phyloP scores from a whole-genome alignment of 2,888 invertebrate genomes.

The Anthrax anthrax region DNA sequence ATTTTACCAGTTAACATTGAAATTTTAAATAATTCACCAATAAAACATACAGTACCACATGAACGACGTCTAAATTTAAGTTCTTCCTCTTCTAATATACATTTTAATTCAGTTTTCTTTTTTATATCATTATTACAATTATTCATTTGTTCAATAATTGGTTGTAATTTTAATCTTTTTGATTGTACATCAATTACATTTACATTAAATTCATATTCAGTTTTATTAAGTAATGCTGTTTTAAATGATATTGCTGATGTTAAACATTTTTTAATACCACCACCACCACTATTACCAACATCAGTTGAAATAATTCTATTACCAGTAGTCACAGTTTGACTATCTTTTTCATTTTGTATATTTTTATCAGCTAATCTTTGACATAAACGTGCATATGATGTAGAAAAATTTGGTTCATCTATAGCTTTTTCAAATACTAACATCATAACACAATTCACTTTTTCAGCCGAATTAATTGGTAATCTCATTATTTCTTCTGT shows the following conservation, averaged over 20 bases:
- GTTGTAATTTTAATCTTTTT: constrained; percentile 17
- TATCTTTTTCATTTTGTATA: constrained; percentile 12
- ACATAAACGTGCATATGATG: constrained; percentile 81
- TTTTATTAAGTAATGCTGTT: constrained; percentile 42
- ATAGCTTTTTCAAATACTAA: constrained; percentile 91
- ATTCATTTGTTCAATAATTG: constrained; percentile 27
- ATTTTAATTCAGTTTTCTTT: constrained; percentile 53
- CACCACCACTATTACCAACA: no score
- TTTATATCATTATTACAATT: constrained; percentile 26
- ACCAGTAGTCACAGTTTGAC: no score
- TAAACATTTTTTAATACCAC: background rate
- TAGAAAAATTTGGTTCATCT: constrained; percentile 87
- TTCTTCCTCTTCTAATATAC: constrained; percentile 53
- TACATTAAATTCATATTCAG: constrained; percentile 79
- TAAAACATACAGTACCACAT: constrained; percentile 70
- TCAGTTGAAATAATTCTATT: no score
- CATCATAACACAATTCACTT: constrained; percentile 70
- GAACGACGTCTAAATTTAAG: constrained; percentile 59
- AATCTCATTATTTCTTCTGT: constrained; percentile 55
- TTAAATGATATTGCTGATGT: constrained; percentile 37
- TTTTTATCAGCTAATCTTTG: constrained; percentile 45
- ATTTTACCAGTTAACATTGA: constrained; percentile 70
- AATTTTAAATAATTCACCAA: constrained; percentile 73
- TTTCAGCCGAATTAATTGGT: constrained; percentile 56
- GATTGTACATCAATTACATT: constrained; percentile 50